Conservation (phyloP, 92 coral and sea anemone genomes). For the Porites lobata region DNA sequence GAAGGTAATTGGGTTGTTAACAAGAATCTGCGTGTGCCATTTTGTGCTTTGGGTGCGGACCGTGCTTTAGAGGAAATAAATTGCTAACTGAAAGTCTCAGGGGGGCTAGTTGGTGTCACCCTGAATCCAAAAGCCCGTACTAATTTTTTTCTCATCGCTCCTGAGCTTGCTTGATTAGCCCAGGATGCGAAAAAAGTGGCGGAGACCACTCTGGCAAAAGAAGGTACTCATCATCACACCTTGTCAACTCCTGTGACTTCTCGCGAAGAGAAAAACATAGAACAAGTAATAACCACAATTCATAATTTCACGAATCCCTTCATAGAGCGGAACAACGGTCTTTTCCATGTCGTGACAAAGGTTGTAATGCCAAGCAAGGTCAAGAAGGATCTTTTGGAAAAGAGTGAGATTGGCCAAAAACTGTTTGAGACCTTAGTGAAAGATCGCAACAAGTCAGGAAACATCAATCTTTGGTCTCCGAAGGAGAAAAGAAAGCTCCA, state of each 20-base stretch:
- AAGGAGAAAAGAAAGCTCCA: slow-evolving; percentile 61
- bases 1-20: slow-evolving; percentile 67
- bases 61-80: slow-evolving; percentile 68
- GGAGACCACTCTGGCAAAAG: slow-evolving; percentile 55
- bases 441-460: not conserved
- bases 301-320: slow-evolving; percentile 69
- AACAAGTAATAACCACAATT: slow-evolving; percentile 29
- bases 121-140: slow-evolving; percentile 69
- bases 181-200: slow-evolving; percentile 76
- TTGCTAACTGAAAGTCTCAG: slow-evolving; percentile 53
- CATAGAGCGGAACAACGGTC: slow-evolving; percentile 43
- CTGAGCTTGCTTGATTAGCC: slow-evolving; percentile 67
- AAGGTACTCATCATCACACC: slow-evolving; percentile 68
- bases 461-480: slow-evolving; percentile 33
- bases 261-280: slow-evolving; percentile 66
- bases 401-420: slow-evolving; percentile 46
- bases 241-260: slow-evolving; percentile 53
- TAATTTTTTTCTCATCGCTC: slow-evolving; percentile 76
- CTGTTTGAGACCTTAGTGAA: not conserved
- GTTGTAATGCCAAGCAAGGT: slow-evolving; percentile 59
- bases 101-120: slow-evolving; percentile 69
- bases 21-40: slow-evolving; percentile 58
- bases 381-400: slow-evolving; percentile 58
- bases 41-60: slow-evolving; percentile 19
- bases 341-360: slow-evolving; percentile 70